Conservation (phyloP, 2,888 invertebrate genomes). For the Hylaea fasciaria region DNA sequence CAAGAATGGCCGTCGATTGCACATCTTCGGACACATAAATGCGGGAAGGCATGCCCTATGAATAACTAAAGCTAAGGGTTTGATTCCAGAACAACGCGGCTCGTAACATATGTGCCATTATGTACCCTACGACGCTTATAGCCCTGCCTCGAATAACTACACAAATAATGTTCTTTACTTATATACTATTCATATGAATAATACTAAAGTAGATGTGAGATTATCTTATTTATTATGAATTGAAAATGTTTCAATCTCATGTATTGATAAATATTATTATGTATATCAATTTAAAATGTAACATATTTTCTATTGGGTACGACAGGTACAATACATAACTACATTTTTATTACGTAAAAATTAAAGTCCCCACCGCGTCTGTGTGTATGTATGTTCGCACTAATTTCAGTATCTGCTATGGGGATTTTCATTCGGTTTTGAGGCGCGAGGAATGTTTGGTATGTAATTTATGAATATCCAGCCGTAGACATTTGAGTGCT, state of each 20-base stretch:
- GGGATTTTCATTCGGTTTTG: too few relatives aligned
- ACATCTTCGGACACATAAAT: slow-evolving; percentile 20
- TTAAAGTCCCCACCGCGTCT: too few relatives aligned
- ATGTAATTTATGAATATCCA: too few relatives aligned
- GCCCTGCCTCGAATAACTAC: slow-evolving; percentile 36
- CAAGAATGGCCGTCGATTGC: slow-evolving; percentile 16
- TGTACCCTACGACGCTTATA: slow-evolving; percentile 44
- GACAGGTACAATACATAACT: too few relatives aligned
- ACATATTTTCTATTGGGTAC: too few relatives aligned
- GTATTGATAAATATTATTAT: too few relatives aligned
- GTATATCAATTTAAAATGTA: too few relatives aligned
- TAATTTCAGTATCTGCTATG: too few relatives aligned
- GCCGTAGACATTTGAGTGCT: too few relatives aligned
- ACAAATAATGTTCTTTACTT: slow-evolving; percentile 29
- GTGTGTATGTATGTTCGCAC: too few relatives aligned
- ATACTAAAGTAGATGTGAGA: slow-evolving; percentile 1
- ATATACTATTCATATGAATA: slow-evolving; percentile 34
- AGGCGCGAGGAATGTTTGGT: too few relatives aligned
- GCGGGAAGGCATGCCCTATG: slow-evolving; percentile 29
- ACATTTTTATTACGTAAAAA: too few relatives aligned
- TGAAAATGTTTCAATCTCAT: neutral
- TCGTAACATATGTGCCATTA: slow-evolving; percentile 40
- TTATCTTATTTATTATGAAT: neutral
- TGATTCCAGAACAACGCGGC: slow-evolving; percentile 35
- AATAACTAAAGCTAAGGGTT: slow-evolving; percentile 48